phyloP scores from a whole-genome alignment of 2,888 invertebrate species.

The Lithodes maja region DNA sequence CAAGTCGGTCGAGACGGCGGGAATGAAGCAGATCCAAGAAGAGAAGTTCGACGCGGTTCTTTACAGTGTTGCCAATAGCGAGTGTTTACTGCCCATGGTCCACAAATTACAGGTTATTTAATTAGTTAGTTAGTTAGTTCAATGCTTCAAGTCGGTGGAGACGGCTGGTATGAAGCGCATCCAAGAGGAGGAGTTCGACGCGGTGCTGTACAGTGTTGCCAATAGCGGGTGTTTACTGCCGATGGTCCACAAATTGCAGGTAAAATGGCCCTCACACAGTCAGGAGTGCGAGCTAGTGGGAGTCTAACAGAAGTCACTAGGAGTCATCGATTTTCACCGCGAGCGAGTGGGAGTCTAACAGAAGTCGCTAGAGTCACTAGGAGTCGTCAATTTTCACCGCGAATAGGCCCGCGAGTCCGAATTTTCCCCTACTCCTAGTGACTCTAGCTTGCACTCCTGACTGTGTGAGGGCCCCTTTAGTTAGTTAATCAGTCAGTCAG shows the following conservation, averaged over 20 bases:
- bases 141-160: background rate
- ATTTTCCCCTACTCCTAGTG: too few species aligned
- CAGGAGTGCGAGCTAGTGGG: too few species aligned
- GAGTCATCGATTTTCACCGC: too few species aligned
- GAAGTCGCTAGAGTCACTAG: too few species aligned
- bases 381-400: too few species aligned
- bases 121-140: background rate
- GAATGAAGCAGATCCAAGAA: conserved; percentile 6
- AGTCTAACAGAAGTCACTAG: too few species aligned
- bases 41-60: conserved; percentile 50
- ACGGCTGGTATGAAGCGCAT: conserved; percentile 6
- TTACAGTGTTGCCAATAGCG: background rate
- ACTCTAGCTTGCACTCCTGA: too few species aligned
- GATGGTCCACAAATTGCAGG: conserved; percentile 14
- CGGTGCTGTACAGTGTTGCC: conserved; percentile 15
- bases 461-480: too few species aligned
- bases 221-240: conserved; percentile 39
- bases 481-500: too few species aligned
- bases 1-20: background rate
- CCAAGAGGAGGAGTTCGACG: conserved; percentile 36
- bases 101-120: conserved; percentile 16
- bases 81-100: conserved; percentile 35
- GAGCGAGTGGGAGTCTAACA: too few species aligned
- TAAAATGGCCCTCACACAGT: background rate
- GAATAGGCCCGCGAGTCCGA: too few species aligned